Base-by-base conservation (phyloP, 2,797 vertebrate species). In the Aselliscus stoliczkanus region DNA sequence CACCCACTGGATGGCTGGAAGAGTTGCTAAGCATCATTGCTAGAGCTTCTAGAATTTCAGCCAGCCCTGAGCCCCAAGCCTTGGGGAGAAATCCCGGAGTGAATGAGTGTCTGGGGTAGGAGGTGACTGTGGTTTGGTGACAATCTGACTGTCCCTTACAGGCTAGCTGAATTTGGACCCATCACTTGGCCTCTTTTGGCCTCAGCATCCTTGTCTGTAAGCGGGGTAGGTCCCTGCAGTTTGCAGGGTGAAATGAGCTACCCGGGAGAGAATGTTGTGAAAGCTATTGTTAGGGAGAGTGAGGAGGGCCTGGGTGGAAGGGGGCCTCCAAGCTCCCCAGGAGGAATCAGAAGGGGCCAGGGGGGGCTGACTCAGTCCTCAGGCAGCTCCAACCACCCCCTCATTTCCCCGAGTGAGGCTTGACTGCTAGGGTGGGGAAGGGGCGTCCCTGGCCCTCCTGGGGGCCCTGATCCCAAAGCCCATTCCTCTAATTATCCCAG, bases 251-350 rank as follows among this genome's bases (percentile, higher is more conserved):
- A 42, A 54, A 7, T 4, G 62, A 34, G 17, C 31, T 52, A 21
- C 27, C 5, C 2, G 20, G 0, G 42, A 1, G 7, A 39, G 39
- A 37, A 20, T 2, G 11, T 3, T 1, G 6, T 37, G 56, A 7
- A 20, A 72, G 86, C 34, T 27, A 54, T n/a, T 25, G 37, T 23
- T 2, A 70, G 1, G 0, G 1, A 13, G 39, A 1, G 2, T 0
- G 15, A 11, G 58, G 27, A 0, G n/a, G 27, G 39, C 14, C 13
- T 37, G n/a, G n/a, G 29, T 8, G 54, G 10, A 23, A n/a, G 29
- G 37, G 34, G 34, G 4, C 6, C 72, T 72, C 1, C 2, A 37
- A 65, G 54, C 3, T 2, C 34, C n/a, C 37, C 6, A n/a, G 47
- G 50, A 93, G 83, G 65, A 25, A 23, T 27, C 12, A 31, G 21